Conservation (phyloP, 2,113 vertebrate genomes). For the Prunella fulvescens region DNA sequence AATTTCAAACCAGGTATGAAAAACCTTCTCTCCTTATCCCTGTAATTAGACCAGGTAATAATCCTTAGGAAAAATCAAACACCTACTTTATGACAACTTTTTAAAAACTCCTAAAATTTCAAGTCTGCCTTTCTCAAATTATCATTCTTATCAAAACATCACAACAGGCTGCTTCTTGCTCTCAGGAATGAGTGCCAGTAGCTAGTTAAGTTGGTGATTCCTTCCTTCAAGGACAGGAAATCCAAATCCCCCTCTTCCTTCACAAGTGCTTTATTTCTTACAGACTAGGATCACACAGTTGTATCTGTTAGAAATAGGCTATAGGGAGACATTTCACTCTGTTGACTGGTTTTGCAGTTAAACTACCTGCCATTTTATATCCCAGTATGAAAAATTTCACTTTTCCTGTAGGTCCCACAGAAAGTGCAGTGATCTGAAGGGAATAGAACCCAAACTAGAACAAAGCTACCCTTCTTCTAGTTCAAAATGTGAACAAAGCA, state of each 20-base stretch:
- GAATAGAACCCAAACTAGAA: not conserved
- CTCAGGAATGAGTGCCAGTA: not conserved
- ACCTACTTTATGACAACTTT: not conserved
- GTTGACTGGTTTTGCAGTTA: not conserved
- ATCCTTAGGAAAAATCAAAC: not conserved
- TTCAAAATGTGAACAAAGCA: not conserved
- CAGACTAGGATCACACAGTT: not conserved
- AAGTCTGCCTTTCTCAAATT: not conserved
- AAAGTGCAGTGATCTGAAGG: not conserved
- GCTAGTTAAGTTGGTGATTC: not conserved
- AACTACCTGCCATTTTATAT: not conserved
- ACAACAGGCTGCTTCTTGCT: not conserved
- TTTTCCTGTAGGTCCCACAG: not conserved
- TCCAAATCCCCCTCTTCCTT: not conserved
- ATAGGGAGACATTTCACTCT: not conserved
- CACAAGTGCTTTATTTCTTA: not conserved
- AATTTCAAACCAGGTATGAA: not conserved
- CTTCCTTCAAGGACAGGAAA: not conserved
- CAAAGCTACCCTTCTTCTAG: not conserved
- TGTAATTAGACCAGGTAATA: not conserved
- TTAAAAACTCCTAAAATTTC: not conserved
- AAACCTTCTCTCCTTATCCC: not conserved
- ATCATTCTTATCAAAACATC: not conserved
- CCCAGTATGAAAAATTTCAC: not conserved
- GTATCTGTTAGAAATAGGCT: not conserved